Conservation (phyloP, 1,140 invertebrate species). For the Ips typographus region DNA sequence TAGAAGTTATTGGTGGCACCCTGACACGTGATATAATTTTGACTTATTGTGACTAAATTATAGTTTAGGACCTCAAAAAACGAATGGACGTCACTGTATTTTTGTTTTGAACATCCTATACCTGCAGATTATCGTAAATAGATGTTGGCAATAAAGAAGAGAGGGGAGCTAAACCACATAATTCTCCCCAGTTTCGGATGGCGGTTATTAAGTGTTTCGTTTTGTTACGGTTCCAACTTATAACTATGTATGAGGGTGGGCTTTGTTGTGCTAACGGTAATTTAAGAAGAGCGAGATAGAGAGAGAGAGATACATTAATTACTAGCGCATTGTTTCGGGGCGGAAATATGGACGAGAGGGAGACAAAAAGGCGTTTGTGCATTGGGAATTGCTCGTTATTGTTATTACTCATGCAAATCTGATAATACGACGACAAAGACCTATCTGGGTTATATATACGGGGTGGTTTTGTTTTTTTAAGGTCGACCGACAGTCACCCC, state of each 20-base stretch:
- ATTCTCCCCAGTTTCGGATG: not conserved
- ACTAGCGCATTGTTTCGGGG: constrained; percentile 1
- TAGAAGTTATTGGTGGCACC: no score
- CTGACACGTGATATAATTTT: no score
- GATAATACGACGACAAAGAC: no score
- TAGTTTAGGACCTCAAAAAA: no score
- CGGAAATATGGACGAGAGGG: not conserved
- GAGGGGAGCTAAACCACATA: constrained; percentile 1
- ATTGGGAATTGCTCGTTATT: constrained; percentile 3
- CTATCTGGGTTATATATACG: no score
- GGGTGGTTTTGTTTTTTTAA: constrained; percentile 35
- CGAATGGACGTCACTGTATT: no score
- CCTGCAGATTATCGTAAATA: no score
- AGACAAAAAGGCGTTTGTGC: not conserved
- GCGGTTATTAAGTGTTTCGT: constrained; percentile 11
- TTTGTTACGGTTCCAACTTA: constrained; percentile 11
- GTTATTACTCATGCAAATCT: not conserved
- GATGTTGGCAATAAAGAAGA: constrained; percentile 1
- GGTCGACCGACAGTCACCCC: constrained; percentile 56
- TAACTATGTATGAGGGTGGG: constrained; percentile 9
- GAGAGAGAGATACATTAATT: constrained; percentile 3
- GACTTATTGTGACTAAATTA: no score
- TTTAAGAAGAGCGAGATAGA: constrained; percentile 1
- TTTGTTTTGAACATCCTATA: no score
- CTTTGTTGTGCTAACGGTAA: constrained; percentile 8